Base-by-base conservation (phyloP, 2,797 vertebrate genomes). In the Coendou prehensilis region DNA sequence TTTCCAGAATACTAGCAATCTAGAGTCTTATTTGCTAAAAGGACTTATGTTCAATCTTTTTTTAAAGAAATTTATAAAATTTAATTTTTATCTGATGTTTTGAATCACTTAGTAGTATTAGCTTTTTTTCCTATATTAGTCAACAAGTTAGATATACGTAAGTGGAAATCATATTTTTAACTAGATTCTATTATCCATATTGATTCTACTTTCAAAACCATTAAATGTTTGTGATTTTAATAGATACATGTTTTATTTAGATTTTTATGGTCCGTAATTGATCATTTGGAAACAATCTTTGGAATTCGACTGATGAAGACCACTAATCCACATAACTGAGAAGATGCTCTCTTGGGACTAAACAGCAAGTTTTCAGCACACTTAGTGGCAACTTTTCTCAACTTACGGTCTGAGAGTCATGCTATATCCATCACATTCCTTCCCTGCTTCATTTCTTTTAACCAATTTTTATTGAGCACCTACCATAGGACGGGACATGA, bases 181-280 rank as follows among this genome's bases (percentile, higher is more conserved):
- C 45, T 79, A 57, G 91, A 92, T 89, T 83, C 3, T 87, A 45
- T 83, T 18, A 59, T 50, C 18, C 5, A 13, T 61, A 59, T 89
- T 91, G 45, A 78, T 89, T 92, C 11, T 56, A 10, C 92, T 95
- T 87, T 45, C 4, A 63, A 95, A 94, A 14, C 2, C 13, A 84
- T 80, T 20, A 75, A 30, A 75, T 69, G 17, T 75, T 84, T 80
- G 37, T 83, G 1, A 87, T 94, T 95, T 54, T 83, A 64, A 57
- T 82, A 14, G 13, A 3, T 26, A 54, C 8, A 33, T 73, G 59
- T 86, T 90, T 92, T 63, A 87, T 37, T 64, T 45, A 63, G 22
- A 45, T 54, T 84, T 84, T 80, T 57, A 37, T 78, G 41, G 3
- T 64, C 18, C 41, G 86, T 17, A 78, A 87, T 56, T 47, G 6